Base-by-base conservation (phyloP, 1,140 invertebrate genomes). In the Pseudomyrmex flavicornis region DNA sequence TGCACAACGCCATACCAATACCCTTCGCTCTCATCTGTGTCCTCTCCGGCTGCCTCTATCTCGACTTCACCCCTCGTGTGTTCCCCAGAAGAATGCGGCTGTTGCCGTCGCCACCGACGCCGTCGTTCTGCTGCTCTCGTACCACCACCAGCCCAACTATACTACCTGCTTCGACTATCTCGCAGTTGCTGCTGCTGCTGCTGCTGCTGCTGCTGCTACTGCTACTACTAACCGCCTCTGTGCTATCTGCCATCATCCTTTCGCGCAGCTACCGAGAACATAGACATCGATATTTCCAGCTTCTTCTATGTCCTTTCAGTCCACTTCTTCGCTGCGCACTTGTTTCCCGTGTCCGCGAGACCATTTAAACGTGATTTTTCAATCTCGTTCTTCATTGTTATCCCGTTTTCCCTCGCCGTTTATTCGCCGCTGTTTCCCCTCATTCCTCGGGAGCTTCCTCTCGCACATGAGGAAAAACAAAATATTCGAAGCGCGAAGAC, bases 1-100 rank as follows among this genome's bases (percentile, higher is more conserved):
- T 91, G 85, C 85, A 79, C 76, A 80, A 80, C 69, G n/a, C 50
- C 65, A 58, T 74, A 48, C 50, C 54, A 20, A 69, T 56, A 77
- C 48, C 56, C 66, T 59, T 58, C 58, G 61, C 46, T 83, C 65
- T 69, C 76, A 61, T 85, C 65, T 68, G 46, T 61, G 15, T 75
- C 10, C 76, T 76, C 52, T 75, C 35, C 82, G 20, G 50, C 65
- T 72, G n/a, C 73, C 46, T 79, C 44, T 54, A 59, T 63, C 76
- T 72, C 44, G 76, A 59, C 75, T 75, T 75, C 59, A 13, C 35
- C 13, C 61, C 20, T 12, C 10, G n/a, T 63, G 62, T 56, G 69
- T 46, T 82, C 82, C 15, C 20, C 22, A 66, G 74, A 80, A 80
- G 82, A 86, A 86, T 86, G 66, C 70, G 46, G 22, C 22, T 48